A percentile compares a stretch with the other conserved stretches of the same genome.
phyloP scores from a whole-genome alignment of 2,113 vertebrate species.

The Elephas maximus region DNA sequence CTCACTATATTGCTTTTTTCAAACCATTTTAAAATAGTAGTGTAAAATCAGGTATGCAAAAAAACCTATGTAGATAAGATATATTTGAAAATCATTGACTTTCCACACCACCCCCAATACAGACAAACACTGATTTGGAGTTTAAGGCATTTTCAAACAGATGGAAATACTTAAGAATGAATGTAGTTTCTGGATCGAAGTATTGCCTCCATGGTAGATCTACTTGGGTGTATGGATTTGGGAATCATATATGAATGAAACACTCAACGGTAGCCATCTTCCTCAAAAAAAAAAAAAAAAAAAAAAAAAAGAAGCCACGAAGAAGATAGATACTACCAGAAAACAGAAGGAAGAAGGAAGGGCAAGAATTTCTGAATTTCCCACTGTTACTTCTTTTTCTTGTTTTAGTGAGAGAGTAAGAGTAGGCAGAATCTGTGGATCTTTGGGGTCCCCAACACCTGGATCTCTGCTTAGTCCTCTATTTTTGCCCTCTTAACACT shows the following conservation, averaged over 20 bases:
- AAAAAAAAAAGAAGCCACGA: not conserved
- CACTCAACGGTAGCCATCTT: not conserved
- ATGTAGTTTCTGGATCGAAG: not conserved
- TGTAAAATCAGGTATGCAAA: not conserved
- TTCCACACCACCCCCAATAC: not conserved
- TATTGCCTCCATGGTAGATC: not conserved
- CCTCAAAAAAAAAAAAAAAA: not conserved
- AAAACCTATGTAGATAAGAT: not conserved
- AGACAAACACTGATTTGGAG: not conserved
- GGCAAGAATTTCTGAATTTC: constrained; percentile 37
- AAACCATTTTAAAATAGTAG: not conserved
- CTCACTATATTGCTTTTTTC: constrained; percentile 7
- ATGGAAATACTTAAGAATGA: constrained; percentile 36
- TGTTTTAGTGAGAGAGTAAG: not conserved
- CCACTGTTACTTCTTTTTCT: constrained; percentile 18
- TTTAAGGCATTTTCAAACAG: constrained; percentile 47
- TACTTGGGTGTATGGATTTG: constrained; percentile 25
- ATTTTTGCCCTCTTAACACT: not conserved
- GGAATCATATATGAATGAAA: constrained; percentile 13
- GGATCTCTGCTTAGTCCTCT: not conserved
- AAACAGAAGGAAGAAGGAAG: not conserved
- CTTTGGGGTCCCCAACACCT: not conserved
- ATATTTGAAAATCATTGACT: constrained; percentile 37
- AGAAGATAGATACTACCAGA: not conserved
- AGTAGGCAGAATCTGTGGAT: not conserved